These are phyloP conservation scores for Latrodectus geometricus DNA, from an alignment of 1,140 invertebrate genomes.

Conservation along the genomic window DNA sequence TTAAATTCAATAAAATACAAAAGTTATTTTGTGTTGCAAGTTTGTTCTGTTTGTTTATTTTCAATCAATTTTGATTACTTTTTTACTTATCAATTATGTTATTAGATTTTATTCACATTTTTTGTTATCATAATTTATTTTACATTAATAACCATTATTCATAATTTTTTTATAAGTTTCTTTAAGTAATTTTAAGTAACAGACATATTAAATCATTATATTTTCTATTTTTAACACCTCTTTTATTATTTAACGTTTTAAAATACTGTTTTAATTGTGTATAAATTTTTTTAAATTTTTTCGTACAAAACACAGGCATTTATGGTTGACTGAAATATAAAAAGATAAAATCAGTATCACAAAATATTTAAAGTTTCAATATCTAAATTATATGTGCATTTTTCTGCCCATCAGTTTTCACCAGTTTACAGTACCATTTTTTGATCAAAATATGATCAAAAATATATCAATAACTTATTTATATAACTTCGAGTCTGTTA, in stretches of 20 bases:
- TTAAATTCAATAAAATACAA: constrained; percentile 53
- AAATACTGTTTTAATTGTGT: no score
- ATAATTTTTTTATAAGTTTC: neutral
- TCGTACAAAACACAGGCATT: no score
- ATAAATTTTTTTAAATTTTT: no score
- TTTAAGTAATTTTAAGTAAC: no score
- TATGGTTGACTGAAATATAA: no score
- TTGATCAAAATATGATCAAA: neutral
- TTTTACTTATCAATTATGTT: neutral
- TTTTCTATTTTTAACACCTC: no score
- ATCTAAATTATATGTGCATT: no score
- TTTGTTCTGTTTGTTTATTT: constrained; percentile 18
- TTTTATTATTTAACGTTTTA: no score
- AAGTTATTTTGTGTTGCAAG: constrained; percentile 16
- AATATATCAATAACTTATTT: neutral
- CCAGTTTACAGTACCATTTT: neutral
- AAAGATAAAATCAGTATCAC: no score
- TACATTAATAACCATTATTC: neutral
- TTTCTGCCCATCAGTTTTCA: neutral
- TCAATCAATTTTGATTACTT: neutral
- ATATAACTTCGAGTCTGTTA: neutral
- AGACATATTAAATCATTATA: no score
- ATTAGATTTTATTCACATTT: neutral
- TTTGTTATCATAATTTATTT: neutral
- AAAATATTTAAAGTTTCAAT: no score